These are phyloP conservation scores for Brachionus calyciflorus DNA, from an alignment of 1,140 invertebrate genomes.

Conservation along the genomic window DNA sequence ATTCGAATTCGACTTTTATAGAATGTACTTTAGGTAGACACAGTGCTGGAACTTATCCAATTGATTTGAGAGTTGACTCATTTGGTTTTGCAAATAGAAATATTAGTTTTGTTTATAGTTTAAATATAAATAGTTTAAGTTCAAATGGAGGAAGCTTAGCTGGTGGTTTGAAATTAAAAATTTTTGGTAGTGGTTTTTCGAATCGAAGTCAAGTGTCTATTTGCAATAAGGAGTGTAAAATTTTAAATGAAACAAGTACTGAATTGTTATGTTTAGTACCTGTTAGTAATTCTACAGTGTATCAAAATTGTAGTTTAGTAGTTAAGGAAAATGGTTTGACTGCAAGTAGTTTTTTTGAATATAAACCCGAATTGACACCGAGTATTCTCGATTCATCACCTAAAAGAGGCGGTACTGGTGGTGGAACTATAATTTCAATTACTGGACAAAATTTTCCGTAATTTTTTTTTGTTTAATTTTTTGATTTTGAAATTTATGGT, in stretches of 20 bases:
- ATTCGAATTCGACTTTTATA: constrained; percentile 18
- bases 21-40: constrained; percentile 48
- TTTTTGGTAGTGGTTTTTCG: constrained; percentile 39
- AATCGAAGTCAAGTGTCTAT: background rate
- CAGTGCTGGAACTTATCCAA: constrained; percentile 47
- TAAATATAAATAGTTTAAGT: background rate
- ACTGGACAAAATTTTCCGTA: constrained; percentile 50
- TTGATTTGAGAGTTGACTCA: constrained; percentile 38
- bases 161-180: constrained; percentile 19
- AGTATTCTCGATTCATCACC: constrained; percentile 47
- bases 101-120: background rate
- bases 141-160: background rate
- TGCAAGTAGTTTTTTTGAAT: background rate
- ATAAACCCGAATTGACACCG: constrained; percentile 28
- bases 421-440: constrained; percentile 50
- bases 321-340: background rate
- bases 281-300: background rate
- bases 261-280: constrained; percentile 9
- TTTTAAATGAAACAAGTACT: background rate
- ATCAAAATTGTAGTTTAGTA: background rate
- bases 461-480: constrained; percentile 43
- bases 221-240: background rate
- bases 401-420: constrained; percentile 49
- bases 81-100: constrained; percentile 46
- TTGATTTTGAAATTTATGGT: too few species aligned